Evolutionary conservation across 2,113 vertebrate genomes (phyloP), one percentile per base, ranked within the genome.

Genomic region (Helogale parvula): DNA sequence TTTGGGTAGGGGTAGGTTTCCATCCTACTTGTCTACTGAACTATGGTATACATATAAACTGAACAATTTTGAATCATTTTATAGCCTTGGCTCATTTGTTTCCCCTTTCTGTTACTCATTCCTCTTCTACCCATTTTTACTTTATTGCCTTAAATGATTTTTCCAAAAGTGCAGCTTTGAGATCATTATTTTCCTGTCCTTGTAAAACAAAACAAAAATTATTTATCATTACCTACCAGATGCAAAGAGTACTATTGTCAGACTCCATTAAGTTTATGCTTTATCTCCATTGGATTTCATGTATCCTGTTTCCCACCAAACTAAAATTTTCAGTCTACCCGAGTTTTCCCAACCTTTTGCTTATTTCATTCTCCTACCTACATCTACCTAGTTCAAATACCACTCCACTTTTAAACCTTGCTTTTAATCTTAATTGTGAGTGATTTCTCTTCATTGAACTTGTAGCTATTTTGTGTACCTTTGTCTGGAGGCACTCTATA

Each of bases 31-130:
- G 88, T 93, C n/a, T 89, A 88, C 41, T 80, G 21, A 85, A 71
- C 81, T 90, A 76, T 35, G 72, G 45, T 81, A 14, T 81, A 96
- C n/a, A 38, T 65, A 77, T 33, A 82, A 94, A 45, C n/a, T 92
- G 3, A 92, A 17, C 76, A 94, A 88, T 27, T 66, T 63, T 72
- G 68, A 86, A 35, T 88, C 27, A 90, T 80, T 91, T 96, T 92
- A 80, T 89, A 72, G 79, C 19, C n/a, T 47, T 93, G 92, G 71
- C 10, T 90, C 54, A 66, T 89, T 90, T 97, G 35, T 90, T 98
- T 82, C 77, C 7, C 17, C 8, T 91, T 92, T 86, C 23, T 90
- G 31, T 85, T 87, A 57, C 35, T 96, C 57, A 88, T 88, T 95
- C 33, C 45, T 93, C 2, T 76, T 19, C 27, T 71, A 21, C 66